phyloP scores from a whole-genome alignment of 2,113 vertebrate species.

The Symphodus melops region DNA sequence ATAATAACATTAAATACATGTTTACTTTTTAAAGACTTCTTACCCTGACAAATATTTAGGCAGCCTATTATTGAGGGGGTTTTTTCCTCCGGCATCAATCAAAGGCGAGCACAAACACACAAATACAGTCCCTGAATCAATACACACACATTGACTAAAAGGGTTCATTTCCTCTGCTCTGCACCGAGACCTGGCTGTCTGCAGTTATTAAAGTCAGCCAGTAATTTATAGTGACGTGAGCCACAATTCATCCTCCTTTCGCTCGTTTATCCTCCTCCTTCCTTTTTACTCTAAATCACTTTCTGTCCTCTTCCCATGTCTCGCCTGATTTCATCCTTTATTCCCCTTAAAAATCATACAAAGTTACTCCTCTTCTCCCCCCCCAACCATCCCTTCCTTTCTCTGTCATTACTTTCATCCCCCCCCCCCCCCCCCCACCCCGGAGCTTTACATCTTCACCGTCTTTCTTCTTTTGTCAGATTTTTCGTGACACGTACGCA shows the following conservation, averaged over 20 bases:
- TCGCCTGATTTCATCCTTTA: conserved; percentile 39
- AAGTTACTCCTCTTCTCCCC: background rate
- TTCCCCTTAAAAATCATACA: conserved; percentile 15
- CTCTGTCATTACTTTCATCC: background rate
- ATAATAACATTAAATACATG: no score
- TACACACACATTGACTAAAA: conserved; percentile 19
- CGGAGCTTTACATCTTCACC: background rate
- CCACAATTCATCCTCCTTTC: conserved; percentile 49
- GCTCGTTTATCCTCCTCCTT: conserved; percentile 32
- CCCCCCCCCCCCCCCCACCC: conserved; percentile 19
- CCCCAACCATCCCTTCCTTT: background rate
- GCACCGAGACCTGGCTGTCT: conserved; percentile 34
- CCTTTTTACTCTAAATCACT: conserved; percentile 26
- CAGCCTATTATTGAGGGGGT: background rate
- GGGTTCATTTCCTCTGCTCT: background rate
- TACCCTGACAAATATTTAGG: background rate
- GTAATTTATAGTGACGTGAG: conserved; percentile 54
- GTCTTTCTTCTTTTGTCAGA: conserved; percentile 26
- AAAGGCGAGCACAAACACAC: conserved; percentile 13
- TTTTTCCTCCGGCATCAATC: background rate
- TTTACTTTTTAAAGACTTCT: background rate
- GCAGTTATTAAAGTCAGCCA: conserved; percentile 45
- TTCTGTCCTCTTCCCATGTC: background rate
- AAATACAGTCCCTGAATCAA: conserved; percentile 19
- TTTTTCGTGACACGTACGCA: conserved; percentile 32